Percentiles rank a stretch among this genome's conserved stretches.
Conservation (phyloP, 2,888 invertebrate species). For the Leptura quadrifasciata region DNA sequence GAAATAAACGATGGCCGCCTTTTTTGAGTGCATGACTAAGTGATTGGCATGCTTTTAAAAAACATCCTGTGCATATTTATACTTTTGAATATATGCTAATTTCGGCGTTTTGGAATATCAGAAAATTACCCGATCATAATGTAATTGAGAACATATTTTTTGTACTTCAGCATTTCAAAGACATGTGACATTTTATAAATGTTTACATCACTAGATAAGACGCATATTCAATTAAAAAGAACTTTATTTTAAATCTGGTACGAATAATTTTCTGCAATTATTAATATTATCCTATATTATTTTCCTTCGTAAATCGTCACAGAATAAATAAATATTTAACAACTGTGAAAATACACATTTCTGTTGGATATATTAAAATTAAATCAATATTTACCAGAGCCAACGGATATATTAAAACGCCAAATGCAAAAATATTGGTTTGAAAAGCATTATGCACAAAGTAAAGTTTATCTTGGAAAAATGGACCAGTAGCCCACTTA, state of each 20-base stretch:
- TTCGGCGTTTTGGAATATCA: too few relatives aligned
- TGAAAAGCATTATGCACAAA: neutral
- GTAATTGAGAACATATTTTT: too few relatives aligned
- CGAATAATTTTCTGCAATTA: neutral
- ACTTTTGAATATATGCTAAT: too few relatives aligned
- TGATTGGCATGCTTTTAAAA: too few relatives aligned
- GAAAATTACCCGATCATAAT: too few relatives aligned
- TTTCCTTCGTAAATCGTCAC: neutral
- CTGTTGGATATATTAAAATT: neutral
- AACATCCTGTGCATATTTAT: too few relatives aligned
- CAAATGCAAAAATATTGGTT: slow-evolving; percentile 4
- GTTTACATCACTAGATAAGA: too few relatives aligned
- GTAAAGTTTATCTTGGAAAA: neutral
- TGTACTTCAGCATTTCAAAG: too few relatives aligned
- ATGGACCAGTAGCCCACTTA: neutral
- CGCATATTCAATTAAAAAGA: too few relatives aligned
- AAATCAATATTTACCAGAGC: neutral
- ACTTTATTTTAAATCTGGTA: neutral
- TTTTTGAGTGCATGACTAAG: too few relatives aligned
- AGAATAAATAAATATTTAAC: slow-evolving; percentile 1
- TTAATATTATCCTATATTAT: neutral
- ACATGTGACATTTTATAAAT: too few relatives aligned
- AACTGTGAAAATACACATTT: neutral
- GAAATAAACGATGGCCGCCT: too few relatives aligned
- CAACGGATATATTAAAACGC: neutral